Conservation (phyloP, 1,140 invertebrate species). For the Chionoecetes opilio region DNA sequence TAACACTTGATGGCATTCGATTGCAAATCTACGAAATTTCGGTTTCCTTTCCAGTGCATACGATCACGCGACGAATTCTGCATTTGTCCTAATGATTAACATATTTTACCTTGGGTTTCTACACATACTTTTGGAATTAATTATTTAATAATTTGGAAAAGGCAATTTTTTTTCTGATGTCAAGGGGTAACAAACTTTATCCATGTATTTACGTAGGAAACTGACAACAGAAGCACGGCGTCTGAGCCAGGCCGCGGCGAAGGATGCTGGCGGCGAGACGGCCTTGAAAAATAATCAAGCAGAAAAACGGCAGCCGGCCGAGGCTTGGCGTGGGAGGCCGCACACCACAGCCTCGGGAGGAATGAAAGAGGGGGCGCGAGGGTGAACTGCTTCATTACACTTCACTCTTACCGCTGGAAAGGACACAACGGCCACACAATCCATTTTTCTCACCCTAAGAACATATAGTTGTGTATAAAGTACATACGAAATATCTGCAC, state of each 20-base stretch:
- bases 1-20: neutral
- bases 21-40: neutral
- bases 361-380: neutral
- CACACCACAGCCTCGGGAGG: neutral
- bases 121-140: neutral
- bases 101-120: neutral
- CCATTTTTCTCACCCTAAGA: neutral
- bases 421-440: neutral
- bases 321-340: neutral
- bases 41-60: neutral
- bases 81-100: neutral
- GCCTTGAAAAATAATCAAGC: neutral
- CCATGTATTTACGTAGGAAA: neutral
- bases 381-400: neutral
- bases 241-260: neutral
- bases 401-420: neutral
- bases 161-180: neutral
- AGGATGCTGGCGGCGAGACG: neutral
- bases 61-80: neutral
- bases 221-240: neutral
- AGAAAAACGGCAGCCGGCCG: neutral
- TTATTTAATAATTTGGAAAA: neutral
- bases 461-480: slow-evolving; percentile 31
- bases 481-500: slow-evolving; percentile 50
- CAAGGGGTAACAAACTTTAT: neutral